Evolutionary conservation across 1,140 invertebrate genomes (phyloP), one percentile per base, ranked within the genome.

Genomic region (Mamestra configurata): DNA sequence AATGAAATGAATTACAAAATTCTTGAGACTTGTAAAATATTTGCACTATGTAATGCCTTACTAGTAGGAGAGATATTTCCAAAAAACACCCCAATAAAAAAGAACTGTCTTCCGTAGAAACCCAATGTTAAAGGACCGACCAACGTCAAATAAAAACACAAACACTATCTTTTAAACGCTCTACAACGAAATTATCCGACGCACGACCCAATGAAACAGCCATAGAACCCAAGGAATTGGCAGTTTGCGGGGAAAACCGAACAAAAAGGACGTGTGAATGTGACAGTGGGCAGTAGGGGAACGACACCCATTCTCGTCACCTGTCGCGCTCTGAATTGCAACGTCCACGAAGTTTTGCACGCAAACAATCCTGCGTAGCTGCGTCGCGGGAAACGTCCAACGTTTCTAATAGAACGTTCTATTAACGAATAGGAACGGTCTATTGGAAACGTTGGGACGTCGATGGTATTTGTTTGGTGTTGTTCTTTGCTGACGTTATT

Each of bases 251-350:
- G 77, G 57, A 55, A 53, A 72, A 79, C 80, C 66, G 72, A 82
- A 83, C 72, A 85, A 86, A 86, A 83, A 85, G 81, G 61, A 81
- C 70, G 61, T 77, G 72, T 73, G 83, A 86, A 81, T 83, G 82
- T 87, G 82, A 87, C 79, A 83, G 73, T 82, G 82, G 79, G 64
- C 77, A 57, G 77, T 75, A 82, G 75, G 78, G 76, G 75, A 77
- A 79, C 59, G 59, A 77, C 75, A 75, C 46, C 76, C 79, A 81
- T 85, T 83, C 76, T 72, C 82, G 81, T 86, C 86, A 87, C 76
- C 82, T 87, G 82, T 89, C 84, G 82, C 59, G 46, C 53, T 61
- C 31, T 49, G 71, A 78, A 80, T 81, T 86, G 85, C 80, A 78
- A 71, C 77, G 80, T 82, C 59, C 79, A 77, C 73, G 68, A 66